Evolutionary conservation across 2,888 invertebrate species (phyloP).

Genomic region (Dasypogon diadema): DNA sequence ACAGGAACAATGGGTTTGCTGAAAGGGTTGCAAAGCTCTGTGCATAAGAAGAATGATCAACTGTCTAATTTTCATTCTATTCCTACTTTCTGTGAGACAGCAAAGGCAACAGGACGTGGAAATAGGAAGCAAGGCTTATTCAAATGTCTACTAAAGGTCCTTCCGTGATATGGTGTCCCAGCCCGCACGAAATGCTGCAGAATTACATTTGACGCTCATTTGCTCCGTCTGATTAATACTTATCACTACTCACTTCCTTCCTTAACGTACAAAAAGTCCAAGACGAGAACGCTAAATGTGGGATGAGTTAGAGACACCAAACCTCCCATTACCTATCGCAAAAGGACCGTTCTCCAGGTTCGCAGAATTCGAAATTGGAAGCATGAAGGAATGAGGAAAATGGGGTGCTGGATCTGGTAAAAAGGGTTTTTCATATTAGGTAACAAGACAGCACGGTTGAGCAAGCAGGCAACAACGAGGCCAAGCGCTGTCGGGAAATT

Average conservation of each 20-base stretch:
- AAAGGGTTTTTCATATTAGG: constrained; percentile 43
- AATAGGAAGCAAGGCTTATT: constrained; percentile 7
- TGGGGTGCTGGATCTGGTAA: not conserved
- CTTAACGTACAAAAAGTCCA: constrained; percentile 24
- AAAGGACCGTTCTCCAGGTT: not conserved
- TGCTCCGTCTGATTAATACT: constrained; percentile 45
- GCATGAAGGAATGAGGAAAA: not conserved
- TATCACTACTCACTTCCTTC: constrained; percentile 10
- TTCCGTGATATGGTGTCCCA: not conserved
- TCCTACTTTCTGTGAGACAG: constrained; percentile 7
- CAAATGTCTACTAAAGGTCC: not conserved
- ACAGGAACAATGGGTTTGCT: constrained; percentile 11
- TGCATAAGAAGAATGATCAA: constrained; percentile 26
- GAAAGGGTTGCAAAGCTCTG: constrained; percentile 15
- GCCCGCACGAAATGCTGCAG: not conserved
- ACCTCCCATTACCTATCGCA: not conserved
- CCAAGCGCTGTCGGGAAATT: constrained; percentile 31
- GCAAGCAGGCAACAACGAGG: constrained; percentile 24
- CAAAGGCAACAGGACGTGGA: not conserved
- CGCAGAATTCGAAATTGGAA: not conserved
- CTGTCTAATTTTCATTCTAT: constrained; percentile 45
- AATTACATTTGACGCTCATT: constrained; percentile 46
- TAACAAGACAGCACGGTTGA: constrained; percentile 46
- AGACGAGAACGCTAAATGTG: not conserved
- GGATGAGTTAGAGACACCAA: not conserved